Base-by-base conservation (phyloP, 1,140 invertebrate genomes). In the Asobara japonica region DNA sequence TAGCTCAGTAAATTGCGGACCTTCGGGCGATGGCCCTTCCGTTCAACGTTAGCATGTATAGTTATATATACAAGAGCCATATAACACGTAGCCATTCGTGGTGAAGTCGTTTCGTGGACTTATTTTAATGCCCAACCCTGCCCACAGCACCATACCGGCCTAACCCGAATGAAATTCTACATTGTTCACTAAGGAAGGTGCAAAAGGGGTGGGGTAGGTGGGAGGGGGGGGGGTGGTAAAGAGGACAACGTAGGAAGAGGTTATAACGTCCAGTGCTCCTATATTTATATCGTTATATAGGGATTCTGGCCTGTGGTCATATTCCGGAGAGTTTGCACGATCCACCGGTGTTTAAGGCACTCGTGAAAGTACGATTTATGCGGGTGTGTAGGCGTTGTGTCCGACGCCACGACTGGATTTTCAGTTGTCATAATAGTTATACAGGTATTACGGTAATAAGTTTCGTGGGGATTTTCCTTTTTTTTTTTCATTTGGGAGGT, bases 1-100 rank as follows among this genome's bases (percentile, higher is more conserved):
- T 83, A 79, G 83, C 81, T 82, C 73, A 76, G 84, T 84, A 84
- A 85, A 84, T 85, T 84, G 83, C 84, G 80, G 66, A 75, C 81
- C 83, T 81, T 80, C 80, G 77, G 83, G 83, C 83, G 79, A 81
- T 78, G 77, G 77, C 74, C 77, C 76, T 78, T 74, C 61, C 67
- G 41, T 60, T 38, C 71, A 73, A 73, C 68, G 61, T 69, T 64
- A 38, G 11, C 60, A 60, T 16, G 31, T 62, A 62, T 31, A 62
- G 41, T 31, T 48, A 30, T 68, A 68, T 30, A 25, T 62, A 62
- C 29, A 60, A 25, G 25, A 60, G 22, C n/a, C 51, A 56, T 56
- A 66, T 27, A 66, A 31, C 60, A 67, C 72, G 73, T 72, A 76
- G 72, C 51, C 68, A 71, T 78, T 74, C 71, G 77, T 76, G 68